Conservation (phyloP, 2,888 invertebrate genomes). For the Dasypolia templi region DNA sequence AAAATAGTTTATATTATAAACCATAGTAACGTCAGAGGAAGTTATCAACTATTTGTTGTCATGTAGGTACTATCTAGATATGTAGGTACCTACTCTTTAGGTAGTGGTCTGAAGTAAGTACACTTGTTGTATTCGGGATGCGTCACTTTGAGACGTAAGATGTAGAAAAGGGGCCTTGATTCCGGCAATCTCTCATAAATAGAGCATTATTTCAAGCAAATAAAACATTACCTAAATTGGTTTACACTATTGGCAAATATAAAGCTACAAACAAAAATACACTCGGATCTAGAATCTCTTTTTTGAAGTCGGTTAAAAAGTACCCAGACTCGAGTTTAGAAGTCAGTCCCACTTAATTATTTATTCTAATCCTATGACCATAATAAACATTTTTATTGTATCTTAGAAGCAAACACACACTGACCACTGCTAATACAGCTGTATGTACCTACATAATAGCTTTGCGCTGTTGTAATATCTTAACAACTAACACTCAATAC, state of each 20-base stretch:
- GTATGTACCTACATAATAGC: neutral
- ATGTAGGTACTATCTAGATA: neutral
- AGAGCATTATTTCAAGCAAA: too few species aligned
- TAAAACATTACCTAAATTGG: too few species aligned
- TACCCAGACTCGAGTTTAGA: too few species aligned
- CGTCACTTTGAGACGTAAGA: neutral
- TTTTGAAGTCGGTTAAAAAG: too few species aligned
- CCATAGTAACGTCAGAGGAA: neutral
- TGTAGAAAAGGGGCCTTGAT: neutral
- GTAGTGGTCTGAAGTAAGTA: neutral
- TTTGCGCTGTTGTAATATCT: neutral
- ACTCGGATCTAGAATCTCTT: too few species aligned
- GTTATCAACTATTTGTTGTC: neutral
- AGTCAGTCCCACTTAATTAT: too few species aligned
- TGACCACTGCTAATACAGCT: neutral
- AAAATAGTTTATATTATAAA: neutral
- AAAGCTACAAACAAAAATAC: too few species aligned
- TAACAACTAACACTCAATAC: too few species aligned
- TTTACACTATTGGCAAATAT: too few species aligned
- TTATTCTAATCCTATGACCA: too few species aligned
- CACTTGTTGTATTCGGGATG: too few species aligned
- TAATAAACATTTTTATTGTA: neutral
- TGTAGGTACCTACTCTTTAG: too few species aligned
- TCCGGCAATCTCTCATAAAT: neutral
- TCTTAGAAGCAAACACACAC: neutral